These are phyloP conservation scores for Odontamblyopus lacepedii DNA, from an alignment of 2,797 vertebrate genomes.

Conservation along the genomic window DNA sequence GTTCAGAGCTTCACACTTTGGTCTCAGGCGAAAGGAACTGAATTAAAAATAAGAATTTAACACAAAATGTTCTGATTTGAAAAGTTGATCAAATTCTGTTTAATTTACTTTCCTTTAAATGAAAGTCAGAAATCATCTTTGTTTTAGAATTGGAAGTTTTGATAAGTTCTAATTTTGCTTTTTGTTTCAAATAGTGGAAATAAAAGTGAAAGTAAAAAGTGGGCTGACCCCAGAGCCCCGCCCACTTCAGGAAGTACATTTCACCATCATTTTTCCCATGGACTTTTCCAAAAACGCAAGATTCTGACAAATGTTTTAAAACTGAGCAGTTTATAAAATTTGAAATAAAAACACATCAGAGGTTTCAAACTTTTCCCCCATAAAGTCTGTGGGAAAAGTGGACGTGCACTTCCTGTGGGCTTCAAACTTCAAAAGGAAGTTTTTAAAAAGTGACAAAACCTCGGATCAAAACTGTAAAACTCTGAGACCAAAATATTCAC, in stretches of 20 bases:
- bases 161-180: not conserved
- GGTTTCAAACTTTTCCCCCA: not conserved
- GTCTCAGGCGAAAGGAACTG: not conserved
- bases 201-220: no score
- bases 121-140: not conserved
- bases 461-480: not conserved
- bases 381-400: not conserved
- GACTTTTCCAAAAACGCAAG: no score
- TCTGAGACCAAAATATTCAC: slow-evolving; percentile 4
- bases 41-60: not conserved
- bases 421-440: not conserved
- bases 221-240: not conserved
- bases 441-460: not conserved
- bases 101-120: no score
- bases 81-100: no score
- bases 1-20: slow-evolving; percentile 1
- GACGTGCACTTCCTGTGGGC: no score
- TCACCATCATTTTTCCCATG: no score
- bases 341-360: no score
- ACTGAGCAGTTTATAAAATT: no score
- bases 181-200: no score
- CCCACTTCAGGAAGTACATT: no score
- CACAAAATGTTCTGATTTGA: no score
- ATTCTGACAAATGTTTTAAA: no score
- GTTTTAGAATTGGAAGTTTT: not conserved